These are phyloP conservation scores for Steatocranus sp. DNA, from an alignment of 2,797 vertebrate species.

Conservation along the genomic window DNA sequence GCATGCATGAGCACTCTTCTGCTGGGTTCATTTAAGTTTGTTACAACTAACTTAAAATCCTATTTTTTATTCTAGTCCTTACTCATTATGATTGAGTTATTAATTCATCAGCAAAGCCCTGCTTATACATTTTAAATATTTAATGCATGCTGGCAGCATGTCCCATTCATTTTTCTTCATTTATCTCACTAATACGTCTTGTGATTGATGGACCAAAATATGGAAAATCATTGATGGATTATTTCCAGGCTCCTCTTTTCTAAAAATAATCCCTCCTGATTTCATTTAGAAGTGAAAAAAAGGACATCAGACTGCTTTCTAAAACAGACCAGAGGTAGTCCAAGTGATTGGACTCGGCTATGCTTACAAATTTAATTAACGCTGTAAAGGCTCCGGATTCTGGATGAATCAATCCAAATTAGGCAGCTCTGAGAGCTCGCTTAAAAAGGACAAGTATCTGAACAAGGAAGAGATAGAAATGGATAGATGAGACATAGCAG, in stretches of 20 bases:
- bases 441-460: not conserved
- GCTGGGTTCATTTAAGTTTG: not conserved
- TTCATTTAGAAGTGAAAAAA: not conserved
- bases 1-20: not conserved
- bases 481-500: not conserved
- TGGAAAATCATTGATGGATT: not conserved
- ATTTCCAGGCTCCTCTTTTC: not conserved
- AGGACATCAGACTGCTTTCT: not conserved
- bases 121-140: constrained; percentile 27
- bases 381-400: not conserved
- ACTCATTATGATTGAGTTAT: constrained; percentile 10
- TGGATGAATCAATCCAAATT: constrained; percentile 6
- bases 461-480: not conserved
- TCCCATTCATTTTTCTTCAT: constrained; percentile 5
- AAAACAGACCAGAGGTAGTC: not conserved
- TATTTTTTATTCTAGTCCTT: not conserved
- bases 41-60: not conserved
- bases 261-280: not conserved
- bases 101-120: constrained; percentile 7
- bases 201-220: not conserved
- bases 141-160: not conserved
- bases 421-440: not conserved
- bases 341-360: constrained; percentile 1
- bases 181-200: not conserved
- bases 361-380: constrained; percentile 31